A percentile compares a stretch with the other conserved stretches of the same genome.
Conservation (phyloP, 2,888 invertebrate species). For the Lomographa bimaculata region DNA sequence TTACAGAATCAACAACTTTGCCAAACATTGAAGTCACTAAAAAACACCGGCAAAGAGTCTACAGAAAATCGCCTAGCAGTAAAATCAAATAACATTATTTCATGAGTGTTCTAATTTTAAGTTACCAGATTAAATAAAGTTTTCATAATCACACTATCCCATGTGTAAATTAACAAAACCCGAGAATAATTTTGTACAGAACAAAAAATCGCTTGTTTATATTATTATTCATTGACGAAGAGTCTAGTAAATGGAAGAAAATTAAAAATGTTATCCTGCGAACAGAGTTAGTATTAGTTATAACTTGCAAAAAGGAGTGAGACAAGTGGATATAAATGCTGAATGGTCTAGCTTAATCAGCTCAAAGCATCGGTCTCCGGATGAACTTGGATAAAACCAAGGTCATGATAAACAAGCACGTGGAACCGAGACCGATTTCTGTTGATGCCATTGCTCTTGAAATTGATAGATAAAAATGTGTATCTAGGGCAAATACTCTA, state of each 20-base stretch:
- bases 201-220: conserved; percentile 21
- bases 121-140: conserved; percentile 1
- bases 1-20: conserved; percentile 8
- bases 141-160: neutral
- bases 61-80: conserved; percentile 40
- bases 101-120: neutral
- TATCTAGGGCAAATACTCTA: too few species aligned
- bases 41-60: conserved; percentile 44
- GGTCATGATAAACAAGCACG: too few species aligned
- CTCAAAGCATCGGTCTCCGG: too few species aligned
- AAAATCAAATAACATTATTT: conserved; percentile 36
- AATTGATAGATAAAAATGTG: too few species aligned
- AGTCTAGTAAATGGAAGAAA: conserved; percentile 3
- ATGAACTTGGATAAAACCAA: too few species aligned
- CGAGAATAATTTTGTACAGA: conserved; percentile 5
- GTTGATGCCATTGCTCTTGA: too few species aligned
- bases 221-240: conserved; percentile 36
- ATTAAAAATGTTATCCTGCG: conserved; percentile 9
- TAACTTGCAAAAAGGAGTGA: too few species aligned
- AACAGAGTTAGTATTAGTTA: too few species aligned
- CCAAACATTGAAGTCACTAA: conserved; percentile 33
- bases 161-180: conserved; percentile 9
- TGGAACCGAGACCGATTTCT: too few species aligned
- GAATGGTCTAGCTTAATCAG: too few species aligned
- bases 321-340: too few species aligned